phyloP scores from a whole-genome alignment of 2,888 invertebrate genomes.

The Chaitophorus viminalis region DNA sequence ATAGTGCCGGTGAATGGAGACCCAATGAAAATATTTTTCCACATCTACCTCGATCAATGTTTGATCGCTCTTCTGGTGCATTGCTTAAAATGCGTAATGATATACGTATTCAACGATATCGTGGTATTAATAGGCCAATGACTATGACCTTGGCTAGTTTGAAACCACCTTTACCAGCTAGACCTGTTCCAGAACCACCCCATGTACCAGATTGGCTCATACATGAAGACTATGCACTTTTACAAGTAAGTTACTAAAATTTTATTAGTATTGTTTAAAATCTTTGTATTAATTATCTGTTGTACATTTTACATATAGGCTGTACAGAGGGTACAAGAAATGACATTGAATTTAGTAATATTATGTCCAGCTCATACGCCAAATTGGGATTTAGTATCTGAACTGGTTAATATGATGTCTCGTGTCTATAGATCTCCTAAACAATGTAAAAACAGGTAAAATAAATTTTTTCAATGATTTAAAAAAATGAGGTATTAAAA shows the following conservation, averaged over 20 bases:
- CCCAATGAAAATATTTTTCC: conserved; percentile 54
- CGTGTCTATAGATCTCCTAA: conserved; percentile 88
- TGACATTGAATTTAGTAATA: conserved; percentile 80
- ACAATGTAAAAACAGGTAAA: conserved; percentile 84
- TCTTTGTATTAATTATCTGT: background rate
- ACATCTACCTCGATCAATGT: conserved; percentile 79
- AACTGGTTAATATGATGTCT: conserved; percentile 87
- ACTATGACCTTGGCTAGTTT: conserved; percentile 64
- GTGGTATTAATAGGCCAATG: conserved; percentile 70
- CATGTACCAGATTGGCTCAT: conserved; percentile 88
- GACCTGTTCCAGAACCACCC: conserved; percentile 73
- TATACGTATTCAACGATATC: conserved; percentile 78
- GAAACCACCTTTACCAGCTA: conserved; percentile 67
- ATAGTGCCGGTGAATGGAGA: conserved; percentile 50
- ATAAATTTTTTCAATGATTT: background rate
- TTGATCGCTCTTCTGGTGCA: conserved; percentile 81
- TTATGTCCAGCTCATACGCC: conserved; percentile 86
- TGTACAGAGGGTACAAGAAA: conserved; percentile 71
- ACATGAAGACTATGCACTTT: conserved; percentile 88
- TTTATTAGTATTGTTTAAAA: background rate
- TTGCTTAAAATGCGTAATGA: conserved; percentile 81
- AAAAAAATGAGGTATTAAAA: background rate
- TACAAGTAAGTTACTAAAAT: conserved; percentile 77
- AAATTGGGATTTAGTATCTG: conserved; percentile 96
- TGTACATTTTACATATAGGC: conserved; percentile 67